Percentiles rank a stretch among this genome's conserved stretches.
phyloP scores from a whole-genome alignment of 2,797 vertebrate genomes.

The Cacajao melanocephalus region DNA sequence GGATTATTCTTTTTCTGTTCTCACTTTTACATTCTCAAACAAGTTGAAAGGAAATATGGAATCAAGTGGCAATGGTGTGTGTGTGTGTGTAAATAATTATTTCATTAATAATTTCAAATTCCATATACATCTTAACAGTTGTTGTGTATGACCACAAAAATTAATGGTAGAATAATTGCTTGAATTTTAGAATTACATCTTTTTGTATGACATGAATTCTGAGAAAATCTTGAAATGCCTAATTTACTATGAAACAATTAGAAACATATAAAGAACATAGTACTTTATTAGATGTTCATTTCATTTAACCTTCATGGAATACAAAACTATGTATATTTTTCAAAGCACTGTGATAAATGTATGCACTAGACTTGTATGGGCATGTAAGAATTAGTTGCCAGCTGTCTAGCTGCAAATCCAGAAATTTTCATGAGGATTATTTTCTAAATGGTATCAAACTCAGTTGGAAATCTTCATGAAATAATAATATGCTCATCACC shows the following conservation, averaged over 20 bases:
- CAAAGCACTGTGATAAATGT: constrained; percentile 76
- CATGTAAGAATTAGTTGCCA: constrained; percentile 79
- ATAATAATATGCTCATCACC: constrained; percentile 60
- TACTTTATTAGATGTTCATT: constrained; percentile 70
- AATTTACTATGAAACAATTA: constrained; percentile 66
- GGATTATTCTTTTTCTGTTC: background rate
- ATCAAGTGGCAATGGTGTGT: background rate
- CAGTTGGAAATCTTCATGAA: constrained; percentile 72
- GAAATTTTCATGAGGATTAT: constrained; percentile 74
- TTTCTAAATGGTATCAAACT: constrained; percentile 61
- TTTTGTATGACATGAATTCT: background rate
- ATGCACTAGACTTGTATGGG: constrained; percentile 72
- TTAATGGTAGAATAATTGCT: constrained; percentile 33
- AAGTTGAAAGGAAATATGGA: background rate
- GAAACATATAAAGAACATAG: constrained; percentile 28
- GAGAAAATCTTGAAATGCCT: background rate
- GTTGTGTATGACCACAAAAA: constrained; percentile 41
- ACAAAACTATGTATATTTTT: constrained; percentile 68
- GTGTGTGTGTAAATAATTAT: background rate
- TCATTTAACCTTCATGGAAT: constrained; percentile 74
- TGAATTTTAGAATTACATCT: constrained; percentile 58
- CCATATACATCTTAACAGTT: background rate
- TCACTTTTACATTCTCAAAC: background rate
- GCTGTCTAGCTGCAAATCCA: constrained; percentile 75
- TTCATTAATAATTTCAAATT: background rate